phyloP scores from a whole-genome alignment of 2,113 vertebrate genomes.

The Nothoprocta pentlandii region DNA sequence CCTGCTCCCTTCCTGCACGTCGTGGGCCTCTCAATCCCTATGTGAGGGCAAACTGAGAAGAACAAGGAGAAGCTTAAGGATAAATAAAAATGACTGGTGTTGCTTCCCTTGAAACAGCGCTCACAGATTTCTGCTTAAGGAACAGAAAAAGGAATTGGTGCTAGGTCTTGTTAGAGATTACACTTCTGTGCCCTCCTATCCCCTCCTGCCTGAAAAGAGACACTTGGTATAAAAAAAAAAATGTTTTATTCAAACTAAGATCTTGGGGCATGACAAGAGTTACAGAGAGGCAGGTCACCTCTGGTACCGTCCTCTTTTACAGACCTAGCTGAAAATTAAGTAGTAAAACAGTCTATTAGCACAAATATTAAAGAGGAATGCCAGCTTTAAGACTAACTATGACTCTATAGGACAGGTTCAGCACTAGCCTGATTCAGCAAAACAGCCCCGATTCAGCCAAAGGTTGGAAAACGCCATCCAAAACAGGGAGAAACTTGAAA shows the following conservation, averaged over 20 bases:
- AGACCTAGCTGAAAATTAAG: rapidly evolving
- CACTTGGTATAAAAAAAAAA: not conserved
- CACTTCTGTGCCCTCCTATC: not conserved
- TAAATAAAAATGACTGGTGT: not conserved
- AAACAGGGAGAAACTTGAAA: not conserved
- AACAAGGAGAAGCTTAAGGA: not conserved
- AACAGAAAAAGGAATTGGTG: not conserved
- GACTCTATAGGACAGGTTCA: not conserved
- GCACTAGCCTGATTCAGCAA: not conserved
- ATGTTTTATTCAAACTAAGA: rapidly evolving
- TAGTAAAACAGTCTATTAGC: not conserved
- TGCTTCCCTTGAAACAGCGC: not conserved
- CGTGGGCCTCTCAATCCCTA: not conserved
- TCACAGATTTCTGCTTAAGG: not conserved
- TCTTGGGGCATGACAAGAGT: not conserved
- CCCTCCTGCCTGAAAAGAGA: not conserved
- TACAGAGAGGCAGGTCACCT: not conserved
- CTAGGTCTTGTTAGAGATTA: not conserved
- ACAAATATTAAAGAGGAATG: rapidly evolving
- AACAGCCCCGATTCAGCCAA: not conserved
- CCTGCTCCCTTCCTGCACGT: rapidly evolving
- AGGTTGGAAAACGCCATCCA: not conserved
- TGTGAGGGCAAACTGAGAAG: not conserved
- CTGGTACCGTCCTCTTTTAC: rapidly evolving
- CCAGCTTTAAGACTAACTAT: not conserved